A percentile compares a stretch with the other conserved stretches of the same genome.
These are phyloP conservation scores for Monopis laevigella DNA, from an alignment of 2,888 invertebrate genomes.

Conservation along the genomic window DNA sequence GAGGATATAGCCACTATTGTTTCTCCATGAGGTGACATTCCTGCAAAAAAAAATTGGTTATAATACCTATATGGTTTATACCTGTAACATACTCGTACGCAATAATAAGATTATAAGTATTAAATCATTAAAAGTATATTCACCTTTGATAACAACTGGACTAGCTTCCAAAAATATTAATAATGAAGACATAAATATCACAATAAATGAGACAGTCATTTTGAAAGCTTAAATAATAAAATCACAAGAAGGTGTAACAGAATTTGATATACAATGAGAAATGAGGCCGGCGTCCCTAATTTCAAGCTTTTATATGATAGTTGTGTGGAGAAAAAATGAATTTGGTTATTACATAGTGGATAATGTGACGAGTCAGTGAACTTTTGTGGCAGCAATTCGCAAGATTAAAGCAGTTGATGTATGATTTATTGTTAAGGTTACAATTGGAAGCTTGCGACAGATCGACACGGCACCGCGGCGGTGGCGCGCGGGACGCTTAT, in stretches of 20 bases:
- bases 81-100: too few relatives aligned
- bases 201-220: too few relatives aligned
- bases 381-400: not conserved
- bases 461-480: too few relatives aligned
- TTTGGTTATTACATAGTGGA: not conserved
- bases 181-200: too few relatives aligned
- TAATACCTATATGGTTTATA: too few relatives aligned
- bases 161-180: slow-evolving; percentile 19
- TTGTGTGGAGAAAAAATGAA: not conserved
- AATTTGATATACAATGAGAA: slow-evolving; percentile 16
- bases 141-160: slow-evolving; percentile 39
- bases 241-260: slow-evolving; percentile 16
- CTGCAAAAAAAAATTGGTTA: slow-evolving; percentile 31
- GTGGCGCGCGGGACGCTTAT: too few relatives aligned
- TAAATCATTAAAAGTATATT: slow-evolving; percentile 18
- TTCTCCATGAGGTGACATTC: slow-evolving; percentile 36
- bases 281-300: slow-evolving; percentile 15
- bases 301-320: slow-evolving; percentile 4
- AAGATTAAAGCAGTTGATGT: too few relatives aligned
- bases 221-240: too few relatives aligned
- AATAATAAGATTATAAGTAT: too few relatives aligned
- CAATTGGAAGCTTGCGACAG: too few relatives aligned
- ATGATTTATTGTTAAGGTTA: too few relatives aligned
- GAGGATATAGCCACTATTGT: slow-evolving; percentile 38
- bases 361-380: slow-evolving; percentile 4